Conservation (phyloP, 2,888 invertebrate species). For the Rhagophthalmus giganteus region DNA sequence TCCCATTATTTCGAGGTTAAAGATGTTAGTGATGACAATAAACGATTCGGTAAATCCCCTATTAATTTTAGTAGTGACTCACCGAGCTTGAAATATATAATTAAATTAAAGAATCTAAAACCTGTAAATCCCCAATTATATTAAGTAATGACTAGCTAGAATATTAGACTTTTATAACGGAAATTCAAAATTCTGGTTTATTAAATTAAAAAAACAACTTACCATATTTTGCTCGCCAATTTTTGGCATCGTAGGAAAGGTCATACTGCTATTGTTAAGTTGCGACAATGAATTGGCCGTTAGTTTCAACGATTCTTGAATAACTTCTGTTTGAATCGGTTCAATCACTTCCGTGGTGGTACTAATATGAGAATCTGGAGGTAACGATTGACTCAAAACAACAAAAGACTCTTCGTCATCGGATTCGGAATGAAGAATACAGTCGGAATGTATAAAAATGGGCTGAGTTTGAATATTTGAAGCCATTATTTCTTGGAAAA, state of each 20-base stretch:
- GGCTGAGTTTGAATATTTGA: neutral
- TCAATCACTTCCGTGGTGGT: neutral
- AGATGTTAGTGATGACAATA: too few species aligned
- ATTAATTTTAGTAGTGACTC: too few species aligned
- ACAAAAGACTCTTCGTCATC: conserved; percentile 49
- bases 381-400: conserved; percentile 39
- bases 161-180: too few species aligned
- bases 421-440: conserved; percentile 39
- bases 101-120: too few species aligned
- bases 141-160: too few species aligned
- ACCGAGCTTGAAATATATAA: too few species aligned
- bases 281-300: conserved; percentile 20
- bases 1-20: too few species aligned
- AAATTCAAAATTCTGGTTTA: neutral
- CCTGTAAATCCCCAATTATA: too few species aligned
- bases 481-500: too few species aligned
- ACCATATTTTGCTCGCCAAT: conserved; percentile 10
- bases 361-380: conserved; percentile 18
- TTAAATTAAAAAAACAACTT: conserved; percentile 2
- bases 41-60: too few species aligned
- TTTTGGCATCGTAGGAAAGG: conserved; percentile 25
- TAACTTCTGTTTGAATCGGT: conserved; percentile 8
- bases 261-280: conserved; percentile 9
- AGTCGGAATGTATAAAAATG: conserved; percentile 32
- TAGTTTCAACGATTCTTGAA: conserved; percentile 27